Conservation (phyloP, 2,888 invertebrate species). For the Hylaea fasciaria region DNA sequence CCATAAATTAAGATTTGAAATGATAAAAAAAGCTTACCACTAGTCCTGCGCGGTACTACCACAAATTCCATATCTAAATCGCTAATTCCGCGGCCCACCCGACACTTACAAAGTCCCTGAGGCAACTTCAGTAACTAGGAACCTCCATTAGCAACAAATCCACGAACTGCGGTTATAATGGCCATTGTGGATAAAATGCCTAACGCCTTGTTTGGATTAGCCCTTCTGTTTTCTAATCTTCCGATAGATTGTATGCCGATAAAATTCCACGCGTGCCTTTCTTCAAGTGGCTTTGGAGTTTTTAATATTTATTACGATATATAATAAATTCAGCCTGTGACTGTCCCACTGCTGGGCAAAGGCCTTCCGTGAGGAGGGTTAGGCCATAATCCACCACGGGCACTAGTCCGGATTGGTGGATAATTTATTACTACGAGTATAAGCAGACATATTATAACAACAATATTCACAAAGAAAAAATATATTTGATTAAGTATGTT, state of each 20-base stretch:
- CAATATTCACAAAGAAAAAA: too few relatives aligned
- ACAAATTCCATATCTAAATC: slow-evolving; percentile 6
- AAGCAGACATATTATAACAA: too few relatives aligned
- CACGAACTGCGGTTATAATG: slow-evolving; percentile 3
- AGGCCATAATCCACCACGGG: too few relatives aligned
- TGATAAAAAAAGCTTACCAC: too few relatives aligned
- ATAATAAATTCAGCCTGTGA: too few relatives aligned
- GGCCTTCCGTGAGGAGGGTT: too few relatives aligned
- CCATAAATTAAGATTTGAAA: too few relatives aligned
- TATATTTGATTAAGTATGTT: too few relatives aligned
- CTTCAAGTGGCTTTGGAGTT: not conserved
- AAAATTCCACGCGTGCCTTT: slow-evolving; percentile 18
- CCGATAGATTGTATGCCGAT: slow-evolving; percentile 20
- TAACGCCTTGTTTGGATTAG: slow-evolving; percentile 12
- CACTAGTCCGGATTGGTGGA: too few relatives aligned
- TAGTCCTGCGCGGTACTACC: too few relatives aligned
- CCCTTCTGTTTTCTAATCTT: slow-evolving; percentile 10
- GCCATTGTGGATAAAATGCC: slow-evolving; percentile 21
- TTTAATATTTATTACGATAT: not conserved
- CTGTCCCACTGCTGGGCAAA: too few relatives aligned
- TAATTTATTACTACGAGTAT: too few relatives aligned
- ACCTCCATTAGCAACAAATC: slow-evolving; percentile 63
- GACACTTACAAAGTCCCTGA: slow-evolving; percentile 44
- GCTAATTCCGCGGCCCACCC: slow-evolving; percentile 44
- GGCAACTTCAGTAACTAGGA: slow-evolving; percentile 55